Conservation (phyloP, 30 jellyfish, hydroid and myxozoan species). For the Catostylus mosaicus region DNA sequence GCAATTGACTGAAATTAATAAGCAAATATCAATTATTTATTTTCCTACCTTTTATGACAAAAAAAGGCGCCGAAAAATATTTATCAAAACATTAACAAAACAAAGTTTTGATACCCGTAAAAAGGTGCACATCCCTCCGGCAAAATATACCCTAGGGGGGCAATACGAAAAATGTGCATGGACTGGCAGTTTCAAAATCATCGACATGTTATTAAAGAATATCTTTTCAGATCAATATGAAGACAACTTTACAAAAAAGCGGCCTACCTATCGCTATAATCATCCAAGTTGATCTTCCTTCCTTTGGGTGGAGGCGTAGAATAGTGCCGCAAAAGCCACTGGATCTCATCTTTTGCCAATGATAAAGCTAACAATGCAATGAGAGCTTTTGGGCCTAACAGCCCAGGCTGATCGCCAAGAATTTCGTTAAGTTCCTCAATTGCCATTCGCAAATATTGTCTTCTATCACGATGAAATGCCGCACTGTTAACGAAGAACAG, state of each 20-base stretch:
- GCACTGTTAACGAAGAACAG: conserved; percentile 66
- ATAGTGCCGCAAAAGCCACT: conserved; percentile 84
- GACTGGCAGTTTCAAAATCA: not conserved
- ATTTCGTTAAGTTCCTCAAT: conserved; percentile 79
- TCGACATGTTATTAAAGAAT: too few relatives aligned
- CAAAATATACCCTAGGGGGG: too few relatives aligned
- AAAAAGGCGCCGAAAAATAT: too few relatives aligned
- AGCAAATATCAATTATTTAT: too few relatives aligned
- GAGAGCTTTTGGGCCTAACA: conserved; percentile 94
- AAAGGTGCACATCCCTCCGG: too few relatives aligned
- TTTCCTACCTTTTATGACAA: too few relatives aligned
- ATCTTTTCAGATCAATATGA: too few relatives aligned
- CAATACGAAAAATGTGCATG: not conserved
- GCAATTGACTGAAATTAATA: conserved; percentile 74
- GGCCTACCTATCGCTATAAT: conserved; percentile 78
- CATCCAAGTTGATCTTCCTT: conserved; percentile 76
- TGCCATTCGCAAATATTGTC: conserved; percentile 86
- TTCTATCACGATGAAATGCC: conserved; percentile 87
- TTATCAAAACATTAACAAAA: too few relatives aligned
- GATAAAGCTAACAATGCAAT: conserved; percentile 90
- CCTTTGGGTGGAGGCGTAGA: conserved; percentile 89
- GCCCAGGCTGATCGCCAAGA: conserved; percentile 95
- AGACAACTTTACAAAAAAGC: not conserved
- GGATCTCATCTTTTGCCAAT: conserved; percentile 85
- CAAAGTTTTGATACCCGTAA: too few relatives aligned